Base-by-base conservation (phyloP, 2,888 invertebrate species). In the Melanchra persicariae region DNA sequence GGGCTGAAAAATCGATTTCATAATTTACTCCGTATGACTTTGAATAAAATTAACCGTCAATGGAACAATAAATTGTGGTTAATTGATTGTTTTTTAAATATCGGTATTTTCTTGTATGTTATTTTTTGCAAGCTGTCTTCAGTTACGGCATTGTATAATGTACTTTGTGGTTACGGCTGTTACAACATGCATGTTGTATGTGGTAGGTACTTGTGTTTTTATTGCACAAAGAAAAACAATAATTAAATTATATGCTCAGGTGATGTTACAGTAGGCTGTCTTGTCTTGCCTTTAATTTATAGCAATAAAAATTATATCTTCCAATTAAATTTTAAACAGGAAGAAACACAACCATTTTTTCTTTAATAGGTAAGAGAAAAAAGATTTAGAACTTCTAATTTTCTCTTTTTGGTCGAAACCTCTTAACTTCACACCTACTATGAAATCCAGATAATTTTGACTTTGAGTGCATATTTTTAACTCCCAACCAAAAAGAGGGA, bases 31-130 rank as follows among this genome's bases (percentile, higher is more conserved):
- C 59, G 54, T 60, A 47, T 65, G 26, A 37, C 62, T 72, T 63
- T 79, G 58, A 79, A 77, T 79, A 68, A 68, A 57, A 70, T 77
- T 69, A 70, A 76, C 69, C 34, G 71, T 62, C 17, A 26, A 45
- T 58, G 37, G 51, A 68, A 57, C 51, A 69, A 70, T 72, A 74
- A 75, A 72, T 68, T 69, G 52, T 52, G 45, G 54, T 43, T 70
- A 70, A 75, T 77, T 69, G 52, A 63, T 76, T 57, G 15, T 37
- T 37, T 76, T 70, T 60, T 59, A 37, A 61, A 72, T 49, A 49
- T 60, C 63, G 47, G 10, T 67, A 26, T 52, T 66, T 67, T 69
- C 30, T 71, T 70, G n/a, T 70, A 15, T 63, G 15, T 34, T 68
- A 45, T 45, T 55, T 49, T 58, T 62, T 70, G 26, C 22, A 45